Conservation (phyloP, 1,140 invertebrate genomes). For the Cataglyphis hispanica region DNA sequence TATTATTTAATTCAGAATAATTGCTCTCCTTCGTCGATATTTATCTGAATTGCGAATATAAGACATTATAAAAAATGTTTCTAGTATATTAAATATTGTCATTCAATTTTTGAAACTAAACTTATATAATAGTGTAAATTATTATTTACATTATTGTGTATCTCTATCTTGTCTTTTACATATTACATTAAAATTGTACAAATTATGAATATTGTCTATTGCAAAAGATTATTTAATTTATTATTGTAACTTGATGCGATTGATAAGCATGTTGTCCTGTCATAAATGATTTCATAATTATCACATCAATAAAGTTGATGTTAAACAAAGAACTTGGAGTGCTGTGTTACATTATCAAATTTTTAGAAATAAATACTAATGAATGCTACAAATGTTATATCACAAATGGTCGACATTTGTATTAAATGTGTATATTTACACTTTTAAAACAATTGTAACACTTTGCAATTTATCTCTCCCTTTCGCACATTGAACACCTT, state of each 20-base stretch:
- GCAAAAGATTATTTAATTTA: conserved; percentile 8
- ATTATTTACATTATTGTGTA: not conserved
- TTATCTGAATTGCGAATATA: conserved; percentile 10
- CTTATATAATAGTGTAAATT: not conserved
- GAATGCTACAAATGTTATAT: conserved; percentile 33
- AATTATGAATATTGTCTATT: conserved; percentile 1
- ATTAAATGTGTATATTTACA: too few species aligned
- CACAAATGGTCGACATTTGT: not conserved
- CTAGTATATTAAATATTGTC: not conserved
- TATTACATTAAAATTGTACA: not conserved
- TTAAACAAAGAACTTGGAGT: conserved; percentile 2
- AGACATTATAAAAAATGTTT: not conserved
- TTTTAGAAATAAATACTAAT: not conserved
- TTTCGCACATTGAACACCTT: too few species aligned
- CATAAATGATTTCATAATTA: conserved; percentile 68
- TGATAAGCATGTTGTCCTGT: conserved; percentile 1
- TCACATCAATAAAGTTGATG: conserved; percentile 67
- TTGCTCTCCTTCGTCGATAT: not conserved
- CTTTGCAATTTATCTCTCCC: not conserved
- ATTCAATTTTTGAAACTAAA: not conserved
- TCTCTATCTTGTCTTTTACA: conserved; percentile 8
- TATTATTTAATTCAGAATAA: conserved; percentile 36
- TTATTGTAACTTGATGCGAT: not conserved
- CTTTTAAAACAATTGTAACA: not conserved
- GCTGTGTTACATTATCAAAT: not conserved